phyloP scores from a whole-genome alignment of 2,888 invertebrate species.

The Latrodectus elegans region DNA sequence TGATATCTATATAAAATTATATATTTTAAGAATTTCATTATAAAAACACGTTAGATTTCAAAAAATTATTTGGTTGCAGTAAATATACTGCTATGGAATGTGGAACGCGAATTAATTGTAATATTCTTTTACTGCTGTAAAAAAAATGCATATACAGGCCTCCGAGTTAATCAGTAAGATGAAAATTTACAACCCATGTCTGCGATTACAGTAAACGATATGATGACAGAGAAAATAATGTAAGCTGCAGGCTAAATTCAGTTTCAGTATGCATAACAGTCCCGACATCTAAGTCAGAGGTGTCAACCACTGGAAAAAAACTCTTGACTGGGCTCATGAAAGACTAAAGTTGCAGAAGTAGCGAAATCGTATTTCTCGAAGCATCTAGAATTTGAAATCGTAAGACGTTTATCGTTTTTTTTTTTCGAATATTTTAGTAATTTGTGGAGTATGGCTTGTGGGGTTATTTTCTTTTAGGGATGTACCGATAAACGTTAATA shows the following conservation, averaged over 20 bases:
- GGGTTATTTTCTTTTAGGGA: background rate
- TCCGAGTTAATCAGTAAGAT: too few relatives aligned
- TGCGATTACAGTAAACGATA: too few relatives aligned
- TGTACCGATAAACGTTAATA: background rate
- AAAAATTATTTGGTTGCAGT: too few relatives aligned
- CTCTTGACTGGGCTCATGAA: background rate
- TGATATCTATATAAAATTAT: too few relatives aligned
- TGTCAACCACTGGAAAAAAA: background rate
- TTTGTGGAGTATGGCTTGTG: background rate
- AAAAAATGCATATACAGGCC: too few relatives aligned
- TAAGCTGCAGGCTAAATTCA: background rate
- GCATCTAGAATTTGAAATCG: background rate
- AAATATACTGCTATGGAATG: too few relatives aligned
- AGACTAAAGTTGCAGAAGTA: background rate
- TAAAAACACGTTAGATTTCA: too few relatives aligned
- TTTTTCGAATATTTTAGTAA: background rate
- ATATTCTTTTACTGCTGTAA: too few relatives aligned
- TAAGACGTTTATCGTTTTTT: background rate
- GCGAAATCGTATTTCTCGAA: background rate
- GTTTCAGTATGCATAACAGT: background rate
- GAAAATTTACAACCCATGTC: too few relatives aligned
- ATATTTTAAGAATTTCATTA: too few relatives aligned
- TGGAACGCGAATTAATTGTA: too few relatives aligned
- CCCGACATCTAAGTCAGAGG: background rate
- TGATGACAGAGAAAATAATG: too few relatives aligned